Evolutionary conservation across 2,888 invertebrate genomes (phyloP), one percentile per base, ranked within the genome.

Genomic region (Epistrophella euchroma): DNA sequence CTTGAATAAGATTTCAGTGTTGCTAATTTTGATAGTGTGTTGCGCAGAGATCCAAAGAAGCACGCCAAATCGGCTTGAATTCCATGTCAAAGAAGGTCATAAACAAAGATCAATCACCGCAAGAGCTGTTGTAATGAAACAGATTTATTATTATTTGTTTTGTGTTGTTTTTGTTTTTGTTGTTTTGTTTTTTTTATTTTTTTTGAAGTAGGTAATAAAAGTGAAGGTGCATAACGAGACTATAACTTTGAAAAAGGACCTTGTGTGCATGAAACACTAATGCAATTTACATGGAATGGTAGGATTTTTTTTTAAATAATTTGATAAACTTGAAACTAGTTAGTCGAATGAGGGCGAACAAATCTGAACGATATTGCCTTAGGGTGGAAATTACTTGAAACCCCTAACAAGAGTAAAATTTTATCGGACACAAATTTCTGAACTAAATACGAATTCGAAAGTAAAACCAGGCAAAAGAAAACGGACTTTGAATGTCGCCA

Each of bases 111-210:
- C 75, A 80, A 74, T 80, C 80, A 80, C 75, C 80, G 80, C 80
- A 80, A 50, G 80, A 74, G 80, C 80, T 80, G 75, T 80, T 70
- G 80, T 80, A 80, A 80, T 80, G 80, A 80, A 74, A 80, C 80
- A 80, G 80, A 80, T 74, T 80, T 80, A 79, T 50, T 40, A 66
- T 35, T 66, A 66, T 47, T 35, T 35, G 62, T 70, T 76, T 56
- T 75, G 62, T 74, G 28, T 64, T 64, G 66, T 58, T 35, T 60
- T 74, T 40, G 7, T 6, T 32, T 32, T 64, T 40, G 13, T 55
- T 43, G 56, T 58, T 60, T 40, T 60, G 15, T 13, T 52, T 50
- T 11, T 22, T 52, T 45, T 52, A n/a, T 25, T 50, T 58, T 56
- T 25, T 50, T 66, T 52, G 68, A 68, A 68, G 68, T 50, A 68